Conservation (phyloP, 1,140 invertebrate species). For the Panagrolaimus sp. region DNA sequence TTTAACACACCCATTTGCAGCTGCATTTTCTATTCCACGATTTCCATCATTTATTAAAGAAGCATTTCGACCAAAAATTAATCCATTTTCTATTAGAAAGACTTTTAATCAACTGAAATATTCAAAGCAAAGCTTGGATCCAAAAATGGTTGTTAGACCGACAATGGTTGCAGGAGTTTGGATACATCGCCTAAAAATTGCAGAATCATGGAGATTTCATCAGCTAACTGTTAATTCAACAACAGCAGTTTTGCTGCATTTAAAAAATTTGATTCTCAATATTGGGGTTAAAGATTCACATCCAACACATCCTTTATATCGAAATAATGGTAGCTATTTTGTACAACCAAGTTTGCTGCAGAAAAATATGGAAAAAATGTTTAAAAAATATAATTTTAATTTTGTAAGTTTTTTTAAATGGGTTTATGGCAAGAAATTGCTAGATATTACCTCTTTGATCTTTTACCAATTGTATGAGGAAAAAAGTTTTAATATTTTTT, state of each 20-base stretch:
- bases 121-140: background rate
- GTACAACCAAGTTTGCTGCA: background rate
- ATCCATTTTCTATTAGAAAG: background rate
- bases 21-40: background rate
- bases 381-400: background rate
- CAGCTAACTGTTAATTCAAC: background rate
- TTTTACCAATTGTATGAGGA: no score
- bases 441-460: no score
- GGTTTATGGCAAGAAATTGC: no score
- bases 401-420: slow-evolving; percentile 9
- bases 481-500: no score
- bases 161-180: background rate
- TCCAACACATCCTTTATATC: background rate
- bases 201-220: background rate
- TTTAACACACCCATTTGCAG: background rate
- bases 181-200: slow-evolving; percentile 3
- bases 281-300: background rate
- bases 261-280: background rate
- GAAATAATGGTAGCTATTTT: background rate
- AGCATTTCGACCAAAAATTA: background rate
- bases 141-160: slow-evolving; percentile 3
- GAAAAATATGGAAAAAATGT: background rate
- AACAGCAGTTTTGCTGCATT: background rate
- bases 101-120: background rate
- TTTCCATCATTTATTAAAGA: background rate